Percentiles rank a stretch among this genome's conserved stretches.
Conservation (phyloP, 2,113 vertebrate genomes). For the Synchiropus splendidus region DNA sequence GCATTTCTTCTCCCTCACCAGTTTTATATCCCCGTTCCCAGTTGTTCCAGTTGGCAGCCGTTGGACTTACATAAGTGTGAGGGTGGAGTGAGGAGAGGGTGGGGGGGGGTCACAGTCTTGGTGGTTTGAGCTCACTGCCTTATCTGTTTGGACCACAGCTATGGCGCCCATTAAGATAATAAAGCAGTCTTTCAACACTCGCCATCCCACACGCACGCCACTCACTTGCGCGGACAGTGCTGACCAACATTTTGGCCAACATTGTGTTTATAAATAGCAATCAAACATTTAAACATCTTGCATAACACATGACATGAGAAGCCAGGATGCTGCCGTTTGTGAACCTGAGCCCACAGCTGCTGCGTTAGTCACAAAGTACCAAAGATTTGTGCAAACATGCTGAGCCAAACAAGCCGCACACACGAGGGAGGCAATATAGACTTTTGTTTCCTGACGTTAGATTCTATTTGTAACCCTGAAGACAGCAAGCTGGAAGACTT, state of each 20-base stretch:
- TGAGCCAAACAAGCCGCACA: no score
- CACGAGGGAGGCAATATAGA: no score
- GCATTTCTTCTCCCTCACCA: background rate
- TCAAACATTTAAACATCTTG: slow-evolving; percentile 3
- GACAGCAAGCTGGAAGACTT: no score
- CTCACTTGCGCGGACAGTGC: slow-evolving; percentile 6
- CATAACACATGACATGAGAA: slow-evolving; percentile 4
- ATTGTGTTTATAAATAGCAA: slow-evolving; percentile 22
- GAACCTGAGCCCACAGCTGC: no score
- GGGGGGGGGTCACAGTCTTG: slow-evolving; percentile 14
- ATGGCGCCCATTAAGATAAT: slow-evolving; percentile 49
- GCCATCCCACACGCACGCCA: slow-evolving; percentile 8
- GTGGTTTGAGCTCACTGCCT: slow-evolving; percentile 17
- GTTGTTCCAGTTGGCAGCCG: slow-evolving; percentile 15
- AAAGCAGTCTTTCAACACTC: slow-evolving; percentile 40
- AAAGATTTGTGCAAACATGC: no score
- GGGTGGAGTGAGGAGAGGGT: background rate
- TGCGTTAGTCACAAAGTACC: no score
- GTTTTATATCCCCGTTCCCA: slow-evolving; percentile 1
- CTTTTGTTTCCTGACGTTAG: no score
- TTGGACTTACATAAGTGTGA: slow-evolving; percentile 35
- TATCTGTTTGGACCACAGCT: slow-evolving; percentile 51
- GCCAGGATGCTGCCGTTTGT: background rate
- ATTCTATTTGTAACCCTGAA: no score
- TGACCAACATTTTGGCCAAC: slow-evolving; percentile 24